Conservation (phyloP, 2,888 invertebrate genomes). For the Aplocera efformata region DNA sequence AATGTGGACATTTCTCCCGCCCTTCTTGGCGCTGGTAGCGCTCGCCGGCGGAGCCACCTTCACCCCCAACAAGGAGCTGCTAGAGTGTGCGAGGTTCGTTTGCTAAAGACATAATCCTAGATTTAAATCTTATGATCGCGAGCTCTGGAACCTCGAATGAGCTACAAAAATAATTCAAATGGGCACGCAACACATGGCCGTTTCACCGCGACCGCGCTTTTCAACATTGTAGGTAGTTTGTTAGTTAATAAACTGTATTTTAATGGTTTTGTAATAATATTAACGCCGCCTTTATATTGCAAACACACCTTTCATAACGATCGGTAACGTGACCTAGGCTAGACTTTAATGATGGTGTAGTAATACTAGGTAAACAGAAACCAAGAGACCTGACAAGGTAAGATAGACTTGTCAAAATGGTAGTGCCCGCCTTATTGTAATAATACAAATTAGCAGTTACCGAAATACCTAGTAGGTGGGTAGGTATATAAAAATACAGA, state of each 20-base stretch:
- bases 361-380: no score
- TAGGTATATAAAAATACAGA: slow-evolving; percentile 1
- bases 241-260: slow-evolving; percentile 17
- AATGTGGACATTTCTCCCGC: slow-evolving; percentile 65
- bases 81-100: slow-evolving; percentile 76
- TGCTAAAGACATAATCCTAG: slow-evolving; percentile 8
- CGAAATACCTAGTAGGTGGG: slow-evolving; percentile 7
- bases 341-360: no score
- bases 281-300: not conserved
- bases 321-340: slow-evolving; percentile 4
- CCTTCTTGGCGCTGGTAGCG: slow-evolving; percentile 58
- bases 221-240: slow-evolving; percentile 15
- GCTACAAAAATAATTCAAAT: slow-evolving; percentile 72
- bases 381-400: not conserved
- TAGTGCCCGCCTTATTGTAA: not conserved
- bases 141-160: slow-evolving; percentile 55
- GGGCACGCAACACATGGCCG: slow-evolving; percentile 49
- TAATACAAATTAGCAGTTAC: slow-evolving; percentile 15
- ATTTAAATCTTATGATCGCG: slow-evolving; percentile 24
- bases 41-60: slow-evolving; percentile 61
- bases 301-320: slow-evolving; percentile 3
- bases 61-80: slow-evolving; percentile 64
- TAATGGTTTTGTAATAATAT: slow-evolving; percentile 20
- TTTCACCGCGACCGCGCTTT: slow-evolving; percentile 23
- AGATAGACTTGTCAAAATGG: not conserved